Evolutionary conservation across 2,113 vertebrate species (phyloP), one percentile per base, ranked within the genome.

Genomic region (Cochlearius cochlearius): DNA sequence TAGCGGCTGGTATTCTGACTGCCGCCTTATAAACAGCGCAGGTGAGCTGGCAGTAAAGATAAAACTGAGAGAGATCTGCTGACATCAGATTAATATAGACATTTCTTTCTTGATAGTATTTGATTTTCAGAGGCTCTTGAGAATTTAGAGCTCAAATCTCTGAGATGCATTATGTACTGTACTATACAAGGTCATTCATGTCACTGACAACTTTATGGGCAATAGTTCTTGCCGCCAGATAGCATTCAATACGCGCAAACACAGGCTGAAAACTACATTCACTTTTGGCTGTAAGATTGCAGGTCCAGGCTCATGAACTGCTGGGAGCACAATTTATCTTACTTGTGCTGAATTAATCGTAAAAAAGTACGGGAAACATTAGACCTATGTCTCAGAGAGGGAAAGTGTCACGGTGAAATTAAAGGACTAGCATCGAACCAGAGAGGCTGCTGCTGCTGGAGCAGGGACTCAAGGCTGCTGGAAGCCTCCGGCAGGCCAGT

Each of bases 101-200:
- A 64, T 81, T 94, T 86, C 66, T 86, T 85, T 67, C 85, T 69
- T 86, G 34, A 62, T 62, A 66, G 32, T n/a, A n/a, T 90, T 94
- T 75, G 92, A 94, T 94, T 93, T 96, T 81, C 64, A 81, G 71
- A 91, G 49, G 25, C 64, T 78, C 62, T 68, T 53, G 68, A 85
- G 80, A 96, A 78, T 89, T 84, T 72, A 80, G n/a, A 81, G 88
- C 41, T 91, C 39, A 84, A 17, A 63, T 89, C 41, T 78, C 58
- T 62, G 62, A 32, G 73, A 92, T 68, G 63, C 56, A 43, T 91
- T 56, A 75, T 85, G 38, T 41, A 16, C 68, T 87, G 30, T 74
- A 49, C 73, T 64, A 26, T 50, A 58, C 49, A 81, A 95, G 80
- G 95, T 92, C 92, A 81, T 41, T 68, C 68, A 38, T 68, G 75